phyloP scores from a whole-genome alignment of 92 coral and sea anemone genomes.

The Zoanthus sansibaricus region DNA sequence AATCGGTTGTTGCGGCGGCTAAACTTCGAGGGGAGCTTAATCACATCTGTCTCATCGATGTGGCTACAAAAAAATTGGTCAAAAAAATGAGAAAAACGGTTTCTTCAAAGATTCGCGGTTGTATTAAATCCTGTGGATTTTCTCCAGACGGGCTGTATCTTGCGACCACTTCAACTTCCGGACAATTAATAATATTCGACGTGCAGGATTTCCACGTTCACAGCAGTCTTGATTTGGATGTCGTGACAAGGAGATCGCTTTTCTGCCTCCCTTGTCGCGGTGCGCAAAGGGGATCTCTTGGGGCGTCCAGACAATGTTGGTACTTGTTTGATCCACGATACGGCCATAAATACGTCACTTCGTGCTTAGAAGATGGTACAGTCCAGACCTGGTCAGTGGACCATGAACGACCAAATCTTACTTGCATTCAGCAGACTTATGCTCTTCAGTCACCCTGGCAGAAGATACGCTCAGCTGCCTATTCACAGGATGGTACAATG shows the following conservation, averaged over 20 bases:
- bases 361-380: conserved; percentile 89
- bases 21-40: conserved; percentile 78
- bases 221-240: conserved; percentile 81
- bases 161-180: conserved; percentile 81
- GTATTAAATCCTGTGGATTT: conserved; percentile 81
- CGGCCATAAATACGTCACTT: conserved; percentile 82
- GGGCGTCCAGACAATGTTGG: conserved; percentile 82
- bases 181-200: conserved; percentile 83
- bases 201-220: conserved; percentile 85
- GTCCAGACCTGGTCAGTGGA: conserved; percentile 86
- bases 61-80: conserved; percentile 75
- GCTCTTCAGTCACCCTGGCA: conserved; percentile 91
- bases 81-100: conserved; percentile 81
- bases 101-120: conserved; percentile 80
- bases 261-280: conserved; percentile 83
- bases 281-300: conserved; percentile 70
- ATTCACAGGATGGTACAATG: conserved; percentile 85
- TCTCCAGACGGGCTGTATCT: conserved; percentile 89
- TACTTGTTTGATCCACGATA: conserved; percentile 90
- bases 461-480: conserved; percentile 83
- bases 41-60: conserved; percentile 87
- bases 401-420: conserved; percentile 71
- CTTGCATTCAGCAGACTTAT: conserved; percentile 80
- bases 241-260: conserved; percentile 65
- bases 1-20: conserved; percentile 85